Evolutionary conservation across 2,113 vertebrate species (phyloP).

Genomic region (Caranx ignobilis): DNA sequence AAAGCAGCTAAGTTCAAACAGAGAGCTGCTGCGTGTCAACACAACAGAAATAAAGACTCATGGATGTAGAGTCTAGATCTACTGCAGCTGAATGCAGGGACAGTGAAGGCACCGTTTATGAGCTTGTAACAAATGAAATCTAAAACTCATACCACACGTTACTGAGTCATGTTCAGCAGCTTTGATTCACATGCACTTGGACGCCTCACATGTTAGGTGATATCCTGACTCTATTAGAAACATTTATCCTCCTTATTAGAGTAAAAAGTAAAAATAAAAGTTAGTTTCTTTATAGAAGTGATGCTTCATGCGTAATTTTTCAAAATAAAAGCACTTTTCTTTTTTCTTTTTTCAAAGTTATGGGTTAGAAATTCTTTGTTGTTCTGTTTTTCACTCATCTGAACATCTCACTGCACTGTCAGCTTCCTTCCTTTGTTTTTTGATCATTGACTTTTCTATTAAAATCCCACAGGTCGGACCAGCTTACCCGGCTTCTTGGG

Average conservation of each 20-base stretch:
- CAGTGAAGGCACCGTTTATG: background rate
- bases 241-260: too few relatives aligned
- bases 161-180: background rate
- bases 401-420: background rate
- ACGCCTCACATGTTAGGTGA: background rate
- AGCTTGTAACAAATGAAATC: conserved; percentile 2
- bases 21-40: background rate
- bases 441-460: background rate
- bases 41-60: background rate
- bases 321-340: background rate
- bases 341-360: background rate
- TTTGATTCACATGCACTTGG: background rate
- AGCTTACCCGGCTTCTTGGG: conserved; percentile 82
- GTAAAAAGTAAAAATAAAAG: too few relatives aligned
- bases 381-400: background rate
- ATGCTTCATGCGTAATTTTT: background rate
- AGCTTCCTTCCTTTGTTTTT: background rate
- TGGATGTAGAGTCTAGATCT: background rate
- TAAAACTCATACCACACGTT: background rate
- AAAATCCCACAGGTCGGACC: conserved; percentile 33
- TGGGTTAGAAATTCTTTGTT: background rate
- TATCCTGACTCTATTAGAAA: too few relatives aligned
- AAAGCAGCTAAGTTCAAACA: background rate
- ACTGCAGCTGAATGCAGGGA: background rate
- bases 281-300: background rate